phyloP scores from a whole-genome alignment of 2,888 invertebrate species.

The Morpho achilles region DNA sequence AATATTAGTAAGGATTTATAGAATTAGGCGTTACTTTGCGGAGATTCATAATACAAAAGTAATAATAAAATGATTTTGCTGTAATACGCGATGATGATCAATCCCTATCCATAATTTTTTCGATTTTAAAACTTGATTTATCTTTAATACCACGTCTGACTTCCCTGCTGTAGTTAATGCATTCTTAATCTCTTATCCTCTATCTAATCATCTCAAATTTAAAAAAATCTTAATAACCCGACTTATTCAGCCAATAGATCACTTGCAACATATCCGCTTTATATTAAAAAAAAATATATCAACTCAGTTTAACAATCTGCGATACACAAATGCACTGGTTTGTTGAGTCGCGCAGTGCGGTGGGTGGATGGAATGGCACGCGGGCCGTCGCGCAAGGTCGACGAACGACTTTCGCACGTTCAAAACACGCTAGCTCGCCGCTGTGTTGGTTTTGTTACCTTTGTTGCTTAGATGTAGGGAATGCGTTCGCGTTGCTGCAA shows the following conservation, averaged over 20 bases:
- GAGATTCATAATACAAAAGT: too few relatives aligned
- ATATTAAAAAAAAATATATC: not conserved
- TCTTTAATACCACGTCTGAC: too few relatives aligned
- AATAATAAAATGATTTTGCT: too few relatives aligned
- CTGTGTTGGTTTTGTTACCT: conserved; percentile 17
- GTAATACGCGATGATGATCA: too few relatives aligned
- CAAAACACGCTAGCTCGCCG: conserved; percentile 28
- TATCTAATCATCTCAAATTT: too few relatives aligned
- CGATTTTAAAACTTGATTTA: too few relatives aligned
- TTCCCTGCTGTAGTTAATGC: not conserved
- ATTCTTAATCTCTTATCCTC: not conserved
- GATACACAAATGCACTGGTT: conserved; percentile 31
- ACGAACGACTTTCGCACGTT: conserved; percentile 76
- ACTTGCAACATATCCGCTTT: not conserved
- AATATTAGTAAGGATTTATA: too few relatives aligned
- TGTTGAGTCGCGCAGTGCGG: conserved; percentile 44
- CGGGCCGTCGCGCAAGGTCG: conserved; percentile 66
- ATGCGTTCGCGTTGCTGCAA: conserved; percentile 3
- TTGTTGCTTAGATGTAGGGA: conserved; percentile 15
- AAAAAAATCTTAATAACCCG: not conserved
- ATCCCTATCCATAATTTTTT: too few relatives aligned
- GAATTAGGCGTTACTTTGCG: too few relatives aligned
- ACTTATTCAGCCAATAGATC: not conserved
- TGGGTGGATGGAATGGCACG: conserved; percentile 73
- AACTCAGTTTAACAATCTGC: conserved; percentile 1